Evolutionary conservation across 2,888 invertebrate genomes (phyloP), one percentile per base, ranked within the genome.

Genomic region (Sisyra nigra): DNA sequence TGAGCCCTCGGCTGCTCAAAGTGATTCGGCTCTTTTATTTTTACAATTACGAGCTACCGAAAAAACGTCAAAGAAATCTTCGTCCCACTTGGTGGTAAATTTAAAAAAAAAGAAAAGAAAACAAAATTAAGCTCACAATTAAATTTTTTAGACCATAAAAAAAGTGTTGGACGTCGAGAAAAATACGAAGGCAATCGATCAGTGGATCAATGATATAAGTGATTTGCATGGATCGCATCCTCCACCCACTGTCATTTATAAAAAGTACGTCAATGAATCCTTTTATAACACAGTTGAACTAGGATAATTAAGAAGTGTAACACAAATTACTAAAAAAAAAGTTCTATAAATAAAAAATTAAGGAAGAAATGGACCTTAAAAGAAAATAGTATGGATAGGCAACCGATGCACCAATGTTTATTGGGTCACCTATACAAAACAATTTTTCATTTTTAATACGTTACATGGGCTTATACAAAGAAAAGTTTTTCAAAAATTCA

Each of bases 141-240:
- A n/a, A n/a, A n/a, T 40, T 40, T 56, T 57, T 8, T 58, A 76
- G 79, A 62, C 79, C 40, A 81, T 87, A 5, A 86, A 86, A 61
- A 80, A 79, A 57, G 68, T 93, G 40, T 79, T 81, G 29, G 74
- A 83, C 51, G 83, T 89, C 0, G 92, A 92, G 51, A 81, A 81
- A 60, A 83, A 88, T 50, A 66, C 77, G 0, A 92, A 92, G 61
- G 80, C 88, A 18, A 87, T 98, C 46, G 94, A 97, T 49, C 84
- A 87, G 51, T 98, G 98, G 98, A 92, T 98, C 50, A 81, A 83
- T 45, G 94, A 92, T 57, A 92, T 97, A 49, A 80, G 84, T 52
- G 89, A 94, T 53, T 66, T 98, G 49, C 94, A 97, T 55, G 72
- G 87, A 49, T 80, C 83, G 31, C 93, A 92, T 59, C 86, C 91